Percentiles rank a stretch among this genome's conserved stretches.
Evolutionary conservation across 2,113 vertebrate genomes (phyloP).

Genomic region (Brachionichthys hirsutus): DNA sequence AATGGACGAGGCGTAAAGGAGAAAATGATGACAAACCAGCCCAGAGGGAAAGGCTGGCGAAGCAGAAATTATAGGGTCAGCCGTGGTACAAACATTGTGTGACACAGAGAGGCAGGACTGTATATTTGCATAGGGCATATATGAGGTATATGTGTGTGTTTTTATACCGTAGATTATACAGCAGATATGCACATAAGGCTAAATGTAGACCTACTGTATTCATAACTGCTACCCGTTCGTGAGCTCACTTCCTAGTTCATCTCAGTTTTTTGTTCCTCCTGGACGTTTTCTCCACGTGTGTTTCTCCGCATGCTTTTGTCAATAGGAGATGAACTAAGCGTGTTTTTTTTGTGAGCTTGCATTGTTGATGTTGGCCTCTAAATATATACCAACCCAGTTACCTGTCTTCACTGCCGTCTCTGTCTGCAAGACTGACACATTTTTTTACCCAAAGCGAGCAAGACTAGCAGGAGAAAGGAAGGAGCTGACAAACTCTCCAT

Average conservation of each 20-base stretch:
- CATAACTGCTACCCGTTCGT: constrained; percentile 13
- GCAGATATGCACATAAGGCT: constrained; percentile 39
- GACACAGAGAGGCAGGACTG: constrained; percentile 38
- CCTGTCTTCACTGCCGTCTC: constrained; percentile 52
- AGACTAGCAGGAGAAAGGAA: constrained; percentile 27
- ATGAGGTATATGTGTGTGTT: constrained; percentile 44
- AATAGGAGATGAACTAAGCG: neutral
- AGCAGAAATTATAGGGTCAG: constrained; percentile 67
- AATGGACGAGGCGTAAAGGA: constrained; percentile 19
- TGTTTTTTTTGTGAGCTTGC: constrained; percentile 15
- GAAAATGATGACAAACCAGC: constrained; percentile 35
- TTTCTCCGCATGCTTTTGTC: constrained; percentile 8
- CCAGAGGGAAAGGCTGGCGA: constrained; percentile 34
- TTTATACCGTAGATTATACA: constrained; percentile 60
- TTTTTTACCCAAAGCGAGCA: constrained; percentile 50
- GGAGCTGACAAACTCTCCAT: constrained; percentile 30
- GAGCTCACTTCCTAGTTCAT: neutral
- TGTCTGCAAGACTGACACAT: constrained; percentile 41
- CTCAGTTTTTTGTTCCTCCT: neutral
- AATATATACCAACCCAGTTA: constrained; percentile 70
- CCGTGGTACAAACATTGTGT: constrained; percentile 35
- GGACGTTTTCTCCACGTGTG: neutral
- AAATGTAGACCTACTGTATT: constrained; percentile 44
- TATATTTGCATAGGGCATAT: constrained; percentile 58
- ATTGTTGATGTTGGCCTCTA: constrained; percentile 45